Base-by-base conservation (phyloP, 2,888 invertebrate species). In the Epsilonema sp. region DNA sequence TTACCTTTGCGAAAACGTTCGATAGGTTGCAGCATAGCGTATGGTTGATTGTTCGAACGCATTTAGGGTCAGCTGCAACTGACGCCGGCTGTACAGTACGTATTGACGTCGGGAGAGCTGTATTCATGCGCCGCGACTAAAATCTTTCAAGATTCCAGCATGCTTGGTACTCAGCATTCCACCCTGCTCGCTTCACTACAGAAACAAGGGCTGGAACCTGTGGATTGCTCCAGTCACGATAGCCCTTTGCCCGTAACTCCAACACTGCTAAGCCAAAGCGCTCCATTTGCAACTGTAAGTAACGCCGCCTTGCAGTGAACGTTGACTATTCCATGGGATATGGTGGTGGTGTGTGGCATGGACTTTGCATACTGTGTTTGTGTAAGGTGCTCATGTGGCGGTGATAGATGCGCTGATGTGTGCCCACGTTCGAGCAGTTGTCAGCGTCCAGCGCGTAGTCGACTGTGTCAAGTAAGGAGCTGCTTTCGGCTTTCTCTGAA, bases 381-480 rank as follows among this genome's bases (percentile, higher is more conserved):
- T 59, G 16, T 56, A 70, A 69, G 59, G 57, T 49, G 65, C 68
- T 2, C 70, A 70, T 53, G 46, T 70, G 26, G 62, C 69, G 21
- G 53, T 70, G 49, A 68, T 69, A 22, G 67, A 69, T 53, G 64
- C 65, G 2, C 53, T 70, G 44, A 70, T 70, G 68, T 55, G 56
- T 47, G 67, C 67, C 8, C 65, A 66, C 51, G 53, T 63, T 26
- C 49, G 59, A 37, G 60, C 64, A 46, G 58, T 64, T 1, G 57
- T 67, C 44, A 64, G 63, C 21, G 61, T 69, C 26, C 66, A 67
- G 47, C 54, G 61, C 23, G 62, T 68, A 1, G 66, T 69, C 2
- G 63, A 67, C 48, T 64, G 67, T n/a, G 67, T 70, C 39, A 58
- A 58, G 64, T 65, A 47, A 47, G 54, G 47, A 24, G 21, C 16